phyloP scores from a whole-genome alignment of 2,113 vertebrate genomes.

The Boulengeromyrus knoepffleri region DNA sequence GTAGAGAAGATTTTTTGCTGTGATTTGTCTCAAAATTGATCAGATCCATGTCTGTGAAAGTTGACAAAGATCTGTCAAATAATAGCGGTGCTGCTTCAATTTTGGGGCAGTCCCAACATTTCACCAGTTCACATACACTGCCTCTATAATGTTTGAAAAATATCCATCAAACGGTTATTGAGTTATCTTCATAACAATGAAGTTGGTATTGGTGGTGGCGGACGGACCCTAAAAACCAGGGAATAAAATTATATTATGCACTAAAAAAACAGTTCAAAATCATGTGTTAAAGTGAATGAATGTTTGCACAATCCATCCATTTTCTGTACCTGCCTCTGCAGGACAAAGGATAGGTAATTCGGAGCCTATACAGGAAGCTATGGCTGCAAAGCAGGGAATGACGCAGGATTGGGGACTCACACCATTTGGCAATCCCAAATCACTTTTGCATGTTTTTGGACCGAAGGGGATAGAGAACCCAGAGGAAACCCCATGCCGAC shows the following conservation, averaged over 20 bases:
- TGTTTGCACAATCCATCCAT: not conserved
- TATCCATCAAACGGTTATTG: not conserved
- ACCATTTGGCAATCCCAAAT: not conserved
- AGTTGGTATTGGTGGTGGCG: not conserved
- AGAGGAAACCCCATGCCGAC: not conserved
- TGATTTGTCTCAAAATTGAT: not conserved
- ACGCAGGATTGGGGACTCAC: not conserved
- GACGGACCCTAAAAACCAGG: not conserved
- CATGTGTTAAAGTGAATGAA: not conserved
- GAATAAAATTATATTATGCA: not conserved
- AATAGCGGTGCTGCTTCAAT: not conserved
- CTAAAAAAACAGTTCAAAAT: not conserved
- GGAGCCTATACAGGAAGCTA: not conserved
- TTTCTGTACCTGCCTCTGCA: not conserved
- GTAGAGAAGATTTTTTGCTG: not conserved
- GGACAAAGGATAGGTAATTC: not conserved
- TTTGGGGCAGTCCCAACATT: not conserved
- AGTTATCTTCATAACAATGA: not conserved
- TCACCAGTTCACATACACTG: not conserved
- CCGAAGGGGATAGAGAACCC: not conserved
- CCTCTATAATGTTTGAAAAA: not conserved
- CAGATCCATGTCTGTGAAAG: not conserved
- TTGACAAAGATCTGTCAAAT: not conserved
- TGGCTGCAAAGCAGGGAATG: not conserved
- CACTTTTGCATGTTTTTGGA: not conserved